Evolutionary conservation across 2,888 invertebrate genomes (phyloP).

Genomic region (Andrena flavipes): DNA sequence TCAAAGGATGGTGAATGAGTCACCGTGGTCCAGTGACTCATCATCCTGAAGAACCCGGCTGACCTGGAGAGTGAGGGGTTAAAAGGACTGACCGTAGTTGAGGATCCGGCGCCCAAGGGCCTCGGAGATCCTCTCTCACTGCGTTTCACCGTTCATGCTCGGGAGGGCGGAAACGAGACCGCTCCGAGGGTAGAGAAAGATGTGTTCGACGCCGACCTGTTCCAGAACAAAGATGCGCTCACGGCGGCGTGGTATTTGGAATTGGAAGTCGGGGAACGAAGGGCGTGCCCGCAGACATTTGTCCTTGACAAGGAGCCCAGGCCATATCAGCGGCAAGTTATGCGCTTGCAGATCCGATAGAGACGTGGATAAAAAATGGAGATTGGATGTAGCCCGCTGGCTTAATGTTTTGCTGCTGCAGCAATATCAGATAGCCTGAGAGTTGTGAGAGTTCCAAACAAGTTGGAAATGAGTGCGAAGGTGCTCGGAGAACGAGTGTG

Average conservation of each 20-base stretch:
- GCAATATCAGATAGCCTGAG: not conserved
- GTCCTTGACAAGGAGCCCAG: slow-evolving; percentile 51
- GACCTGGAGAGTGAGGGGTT: slow-evolving; percentile 59
- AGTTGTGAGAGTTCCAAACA: not conserved
- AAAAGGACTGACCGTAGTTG: slow-evolving; percentile 68
- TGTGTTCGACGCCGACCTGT: slow-evolving; percentile 45
- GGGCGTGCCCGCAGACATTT: slow-evolving; percentile 61
- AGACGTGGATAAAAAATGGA: slow-evolving; percentile 18
- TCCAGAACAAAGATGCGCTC: slow-evolving; percentile 63
- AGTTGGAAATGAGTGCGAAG: not conserved
- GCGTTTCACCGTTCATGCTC: slow-evolving; percentile 59
- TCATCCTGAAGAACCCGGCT: slow-evolving; percentile 54
- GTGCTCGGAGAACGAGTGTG: not conserved
- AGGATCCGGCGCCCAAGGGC: slow-evolving; percentile 69
- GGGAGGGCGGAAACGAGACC: slow-evolving; percentile 70
- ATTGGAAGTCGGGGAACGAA: slow-evolving; percentile 59
- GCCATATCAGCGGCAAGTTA: slow-evolving; percentile 43
- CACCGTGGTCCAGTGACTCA: slow-evolving; percentile 68
- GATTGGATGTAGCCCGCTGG: slow-evolving; percentile 9
- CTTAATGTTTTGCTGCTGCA: not conserved
- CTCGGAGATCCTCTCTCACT: slow-evolving; percentile 55
- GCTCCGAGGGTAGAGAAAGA: slow-evolving; percentile 63
- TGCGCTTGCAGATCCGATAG: slow-evolving; percentile 30
- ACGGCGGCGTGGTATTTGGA: slow-evolving; percentile 52
- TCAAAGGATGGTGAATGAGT: slow-evolving; percentile 63